These are phyloP conservation scores for Lobophora halterata DNA, from an alignment of 2,888 invertebrate genomes.

Conservation along the genomic window DNA sequence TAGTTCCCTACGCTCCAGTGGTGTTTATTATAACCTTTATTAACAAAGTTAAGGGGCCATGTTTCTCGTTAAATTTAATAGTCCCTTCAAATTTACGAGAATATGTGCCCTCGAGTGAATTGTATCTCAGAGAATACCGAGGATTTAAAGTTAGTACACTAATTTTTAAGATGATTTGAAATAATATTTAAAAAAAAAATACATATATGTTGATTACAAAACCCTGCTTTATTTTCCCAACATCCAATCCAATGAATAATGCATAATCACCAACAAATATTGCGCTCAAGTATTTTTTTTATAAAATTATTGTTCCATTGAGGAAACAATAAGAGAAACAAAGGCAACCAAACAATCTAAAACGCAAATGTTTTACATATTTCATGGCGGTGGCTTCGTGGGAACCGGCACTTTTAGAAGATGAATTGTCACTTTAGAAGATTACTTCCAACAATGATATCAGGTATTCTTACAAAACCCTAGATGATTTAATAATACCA, in stretches of 20 bases:
- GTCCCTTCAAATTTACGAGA: conserved; percentile 66
- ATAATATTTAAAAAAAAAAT: no score
- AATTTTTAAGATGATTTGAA: no score
- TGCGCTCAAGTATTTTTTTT: conserved; percentile 1
- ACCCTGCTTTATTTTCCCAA: no score
- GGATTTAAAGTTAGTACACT: no score
- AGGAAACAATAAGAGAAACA: conserved; percentile 26
- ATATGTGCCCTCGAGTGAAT: no score
- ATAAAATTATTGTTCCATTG: conserved; percentile 8
- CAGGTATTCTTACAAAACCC: no score
- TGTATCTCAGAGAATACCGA: no score
- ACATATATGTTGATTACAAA: no score
- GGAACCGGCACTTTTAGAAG: conserved; percentile 57
- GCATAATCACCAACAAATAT: no score
- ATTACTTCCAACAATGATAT: no score
- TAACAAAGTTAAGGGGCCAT: conserved; percentile 74
- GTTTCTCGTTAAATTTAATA: conserved; percentile 76
- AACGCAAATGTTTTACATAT: conserved; percentile 62
- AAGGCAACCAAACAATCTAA: conserved; percentile 44
- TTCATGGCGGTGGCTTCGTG: conserved; percentile 46
- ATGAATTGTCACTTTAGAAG: conserved; percentile 69
- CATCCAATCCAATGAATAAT: no score
- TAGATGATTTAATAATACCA: no score
- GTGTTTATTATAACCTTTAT: conserved; percentile 73
- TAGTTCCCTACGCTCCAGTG: conserved; percentile 52